phyloP scores from a whole-genome alignment of 1,140 invertebrate genomes.

The Sitophilus oryzae region DNA sequence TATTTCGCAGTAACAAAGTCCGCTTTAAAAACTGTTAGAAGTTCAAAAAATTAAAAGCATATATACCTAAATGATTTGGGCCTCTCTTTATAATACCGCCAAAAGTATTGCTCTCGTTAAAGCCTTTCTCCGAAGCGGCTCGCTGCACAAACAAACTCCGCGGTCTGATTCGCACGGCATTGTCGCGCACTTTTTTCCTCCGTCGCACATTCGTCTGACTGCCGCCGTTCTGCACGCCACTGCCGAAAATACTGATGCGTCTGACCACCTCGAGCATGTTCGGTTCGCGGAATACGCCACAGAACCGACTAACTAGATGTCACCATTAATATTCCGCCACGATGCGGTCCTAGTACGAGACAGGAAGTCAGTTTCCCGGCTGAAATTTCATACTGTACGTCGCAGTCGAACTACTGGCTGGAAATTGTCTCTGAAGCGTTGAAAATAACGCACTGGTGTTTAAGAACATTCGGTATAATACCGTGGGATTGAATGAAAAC shows the following conservation, averaged over 20 bases:
- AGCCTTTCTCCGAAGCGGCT: background rate
- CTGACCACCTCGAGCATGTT: background rate
- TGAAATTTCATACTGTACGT: too few relatives aligned
- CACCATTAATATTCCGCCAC: background rate
- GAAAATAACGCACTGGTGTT: too few relatives aligned
- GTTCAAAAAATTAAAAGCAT: too few relatives aligned
- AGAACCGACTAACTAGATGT: background rate
- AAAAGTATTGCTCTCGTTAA: background rate
- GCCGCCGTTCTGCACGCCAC: background rate
- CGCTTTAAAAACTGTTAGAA: too few relatives aligned
- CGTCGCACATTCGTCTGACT: background rate
- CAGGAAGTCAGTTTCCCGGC: background rate
- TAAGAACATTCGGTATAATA: too few relatives aligned
- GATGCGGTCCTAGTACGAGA: background rate
- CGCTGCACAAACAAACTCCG: background rate
- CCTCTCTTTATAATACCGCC: background rate
- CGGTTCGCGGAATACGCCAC: too few relatives aligned
- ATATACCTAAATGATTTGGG: background rate
- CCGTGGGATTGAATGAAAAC: too few relatives aligned
- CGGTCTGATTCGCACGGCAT: background rate
- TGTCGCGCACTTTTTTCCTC: background rate
- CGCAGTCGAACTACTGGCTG: too few relatives aligned
- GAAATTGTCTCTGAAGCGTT: too few relatives aligned
- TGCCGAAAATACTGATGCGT: background rate
- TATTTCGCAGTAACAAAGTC: too few relatives aligned